Conservation (phyloP, 2,113 vertebrate species). For the Dryoscopus gambensis region DNA sequence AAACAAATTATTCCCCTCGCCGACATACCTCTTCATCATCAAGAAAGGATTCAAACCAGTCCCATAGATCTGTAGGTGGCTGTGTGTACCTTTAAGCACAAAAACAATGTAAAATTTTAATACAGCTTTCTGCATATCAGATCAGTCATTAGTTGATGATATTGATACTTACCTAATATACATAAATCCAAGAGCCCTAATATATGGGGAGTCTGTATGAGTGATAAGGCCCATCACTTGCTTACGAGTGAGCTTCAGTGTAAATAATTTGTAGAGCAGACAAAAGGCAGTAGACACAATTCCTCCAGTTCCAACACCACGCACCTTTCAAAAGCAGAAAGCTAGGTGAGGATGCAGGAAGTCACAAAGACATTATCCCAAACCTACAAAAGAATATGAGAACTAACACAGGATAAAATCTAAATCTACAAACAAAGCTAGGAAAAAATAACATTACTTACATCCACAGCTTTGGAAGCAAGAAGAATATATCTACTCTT, state of each 20-base stretch:
- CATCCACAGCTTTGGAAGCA: background rate
- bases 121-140: background rate
- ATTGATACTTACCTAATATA: constrained; percentile 87
- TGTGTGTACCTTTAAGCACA: constrained; percentile 90
- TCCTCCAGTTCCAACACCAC: constrained; percentile 96
- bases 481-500: background rate
- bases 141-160: background rate
- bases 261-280: constrained; percentile 97
- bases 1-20: constrained; percentile 91
- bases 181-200: constrained; percentile 99
- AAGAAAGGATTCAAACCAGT: constrained; percentile 98
- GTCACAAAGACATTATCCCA: background rate
- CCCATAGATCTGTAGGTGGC: constrained; percentile 93
- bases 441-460: background rate
- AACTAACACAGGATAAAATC: background rate
- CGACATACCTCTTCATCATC: constrained; percentile 99
- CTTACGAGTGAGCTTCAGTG: constrained; percentile 95
- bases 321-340: constrained; percentile 78
- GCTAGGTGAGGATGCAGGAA: background rate
- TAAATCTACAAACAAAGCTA: background rate
- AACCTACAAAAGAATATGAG: background rate
- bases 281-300: constrained; percentile 98
- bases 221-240: constrained; percentile 99
- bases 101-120: background rate
- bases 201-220: constrained; percentile 96